Base-by-base conservation (phyloP, 2,888 invertebrate genomes). In the Polydrusus cervinus region DNA sequence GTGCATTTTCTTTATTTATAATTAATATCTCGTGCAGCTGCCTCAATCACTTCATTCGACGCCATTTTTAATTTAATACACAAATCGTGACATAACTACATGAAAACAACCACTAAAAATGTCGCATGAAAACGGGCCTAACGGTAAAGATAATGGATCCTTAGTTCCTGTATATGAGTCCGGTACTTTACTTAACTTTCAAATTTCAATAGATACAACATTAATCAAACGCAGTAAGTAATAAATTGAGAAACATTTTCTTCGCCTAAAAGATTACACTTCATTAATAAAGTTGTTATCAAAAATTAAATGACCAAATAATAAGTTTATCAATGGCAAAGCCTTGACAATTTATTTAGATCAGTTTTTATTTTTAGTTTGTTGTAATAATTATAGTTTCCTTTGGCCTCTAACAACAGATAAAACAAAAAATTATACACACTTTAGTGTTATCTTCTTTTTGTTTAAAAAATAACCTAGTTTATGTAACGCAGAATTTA, bases 341-440 rank as follows among this genome's bases (percentile, higher is more conserved):
- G 38, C 67, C 67, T 67, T 67, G 67, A 67, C 51, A 51, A 38
- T 53, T 51, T 53, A 67, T 67, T 40, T 53, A 43, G 67, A 67
- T 67, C 67, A 67, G 13, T 67, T 60, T 43, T 47, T 67, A 67
- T 67, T 67, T 67, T 67, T 53, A 67, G 43, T 55, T 40, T 53
- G n/a, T 51, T 53, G n/a, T 51, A 18, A 53, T 20, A 67, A 67
- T 67, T 53, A 13, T 53, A 67, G 16, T 67, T 67, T 67, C 67
- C 67, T 67, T 67, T 67, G 67, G 67, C 67, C 67, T 67, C 43
- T 53, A 67, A 67, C 40, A 20, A 18, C 10, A 16, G 20, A 38
- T 40, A 65, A 67, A 14, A 40, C 43, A 38, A 38, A 51, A 53
- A 67, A 40, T 18, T 53, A 34, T 9, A 49, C 67, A 20, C 11